Evolutionary conservation across 2,888 invertebrate genomes (phyloP).

Genomic region (Lysandra bellargus): DNA sequence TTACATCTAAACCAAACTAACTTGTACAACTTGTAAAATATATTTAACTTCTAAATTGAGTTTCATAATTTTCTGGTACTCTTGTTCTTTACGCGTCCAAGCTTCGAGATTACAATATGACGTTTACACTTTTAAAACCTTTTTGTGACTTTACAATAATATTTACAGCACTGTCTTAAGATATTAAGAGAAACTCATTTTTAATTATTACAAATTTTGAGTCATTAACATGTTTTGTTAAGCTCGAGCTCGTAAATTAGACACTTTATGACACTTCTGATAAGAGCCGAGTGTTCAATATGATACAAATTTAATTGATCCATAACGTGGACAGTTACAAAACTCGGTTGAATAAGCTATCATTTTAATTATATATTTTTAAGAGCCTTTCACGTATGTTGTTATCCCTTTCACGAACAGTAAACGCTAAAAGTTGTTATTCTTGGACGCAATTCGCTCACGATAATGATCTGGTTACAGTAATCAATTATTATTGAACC

Average conservation of each 20-base stretch:
- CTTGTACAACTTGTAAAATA: too few species aligned
- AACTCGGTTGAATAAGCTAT: slow-evolving; percentile 42
- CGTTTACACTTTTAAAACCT: too few species aligned
- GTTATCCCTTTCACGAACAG: slow-evolving; percentile 44
- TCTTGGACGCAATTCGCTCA: slow-evolving; percentile 51
- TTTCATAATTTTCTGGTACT: too few species aligned
- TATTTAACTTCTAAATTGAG: too few species aligned
- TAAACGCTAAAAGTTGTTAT: slow-evolving; percentile 48
- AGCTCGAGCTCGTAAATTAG: slow-evolving; percentile 7
- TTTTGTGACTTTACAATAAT: too few species aligned
- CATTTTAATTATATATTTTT: slow-evolving; percentile 41
- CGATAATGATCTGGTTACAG: slow-evolving; percentile 58
- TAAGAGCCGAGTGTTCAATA: slow-evolving; percentile 14
- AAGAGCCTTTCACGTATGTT: slow-evolving; percentile 42
- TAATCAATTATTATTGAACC: slow-evolving; percentile 72
- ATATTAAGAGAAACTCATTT: background rate
- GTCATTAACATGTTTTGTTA: background rate
- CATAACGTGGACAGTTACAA: slow-evolving; percentile 27
- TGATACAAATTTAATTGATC: slow-evolving; percentile 27
- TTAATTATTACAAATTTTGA: slow-evolving; percentile 11
- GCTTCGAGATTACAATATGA: too few species aligned
- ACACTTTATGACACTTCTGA: slow-evolving; percentile 6
- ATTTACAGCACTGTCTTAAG: too few species aligned
- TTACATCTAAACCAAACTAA: too few species aligned
- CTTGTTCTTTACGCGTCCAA: too few species aligned